These are phyloP conservation scores for Anisognathus igniventris DNA, from an alignment of 2,797 vertebrate genomes.

Conservation along the genomic window DNA sequence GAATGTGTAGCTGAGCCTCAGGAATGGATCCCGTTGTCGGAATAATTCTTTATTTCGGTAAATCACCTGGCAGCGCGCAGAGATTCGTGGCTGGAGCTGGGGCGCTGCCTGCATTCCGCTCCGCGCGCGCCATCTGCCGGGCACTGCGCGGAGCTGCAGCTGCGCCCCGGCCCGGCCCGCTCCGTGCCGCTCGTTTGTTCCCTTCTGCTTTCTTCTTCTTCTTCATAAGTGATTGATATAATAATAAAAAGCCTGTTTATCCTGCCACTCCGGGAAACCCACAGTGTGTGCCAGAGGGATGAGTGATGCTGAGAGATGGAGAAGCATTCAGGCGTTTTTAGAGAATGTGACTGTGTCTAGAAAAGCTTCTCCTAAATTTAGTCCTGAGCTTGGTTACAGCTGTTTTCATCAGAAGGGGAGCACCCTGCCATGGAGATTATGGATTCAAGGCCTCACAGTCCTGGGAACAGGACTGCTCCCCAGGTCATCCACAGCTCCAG, in stretches of 20 bases:
- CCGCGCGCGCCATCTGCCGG: conserved; percentile 27
- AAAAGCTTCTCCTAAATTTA: not conserved
- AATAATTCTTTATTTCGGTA: accelerated
- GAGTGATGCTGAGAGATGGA: not conserved
- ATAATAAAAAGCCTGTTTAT: not conserved
- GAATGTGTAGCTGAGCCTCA: not conserved
- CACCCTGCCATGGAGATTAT: not conserved
- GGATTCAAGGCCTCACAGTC: not conserved
- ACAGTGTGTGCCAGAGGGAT: not conserved
- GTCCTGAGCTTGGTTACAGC: not conserved
- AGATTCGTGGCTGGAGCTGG: accelerated
- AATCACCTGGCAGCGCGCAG: accelerated
- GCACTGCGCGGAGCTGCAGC: not conserved
- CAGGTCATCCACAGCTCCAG: not conserved
- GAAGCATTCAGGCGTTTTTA: not conserved
- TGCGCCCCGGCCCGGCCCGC: not conserved
- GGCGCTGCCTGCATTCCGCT: not conserved
- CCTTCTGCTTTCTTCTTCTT: too few relatives aligned
- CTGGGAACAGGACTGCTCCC: not conserved
- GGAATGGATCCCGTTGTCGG: accelerated
- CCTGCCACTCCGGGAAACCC: not conserved
- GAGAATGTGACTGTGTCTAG: not conserved
- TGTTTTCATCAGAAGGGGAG: not conserved
- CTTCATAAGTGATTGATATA: not conserved
- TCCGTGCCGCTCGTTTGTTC: accelerated